phyloP scores from a whole-genome alignment of 2,888 invertebrate species.

The Leucophenga maculata region DNA sequence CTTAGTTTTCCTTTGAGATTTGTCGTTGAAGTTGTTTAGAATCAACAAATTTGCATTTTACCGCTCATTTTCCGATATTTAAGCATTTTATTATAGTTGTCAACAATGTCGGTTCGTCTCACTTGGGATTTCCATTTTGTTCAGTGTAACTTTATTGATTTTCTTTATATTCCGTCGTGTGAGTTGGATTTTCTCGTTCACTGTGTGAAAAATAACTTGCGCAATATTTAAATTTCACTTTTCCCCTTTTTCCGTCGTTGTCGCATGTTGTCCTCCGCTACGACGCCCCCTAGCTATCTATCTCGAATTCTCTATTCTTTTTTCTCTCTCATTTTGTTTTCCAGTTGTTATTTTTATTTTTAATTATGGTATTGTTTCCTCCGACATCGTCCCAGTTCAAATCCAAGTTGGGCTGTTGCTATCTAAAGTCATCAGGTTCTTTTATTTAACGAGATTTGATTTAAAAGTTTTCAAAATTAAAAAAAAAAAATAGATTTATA shows the following conservation, averaged over 20 bases:
- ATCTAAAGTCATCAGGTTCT: too few species aligned
- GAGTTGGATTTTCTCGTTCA: background rate
- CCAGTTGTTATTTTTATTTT: background rate
- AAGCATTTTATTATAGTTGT: too few species aligned
- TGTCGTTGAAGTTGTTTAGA: too few species aligned
- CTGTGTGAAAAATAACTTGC: background rate
- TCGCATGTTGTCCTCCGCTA: background rate
- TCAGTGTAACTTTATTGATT: background rate
- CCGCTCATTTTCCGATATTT: too few species aligned
- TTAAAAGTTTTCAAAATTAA: too few species aligned
- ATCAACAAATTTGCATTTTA: too few species aligned
- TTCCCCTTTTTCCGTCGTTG: background rate
- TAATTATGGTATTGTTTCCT: background rate
- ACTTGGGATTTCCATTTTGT: too few species aligned
- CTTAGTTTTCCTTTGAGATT: too few species aligned
- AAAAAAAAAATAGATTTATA: too few species aligned
- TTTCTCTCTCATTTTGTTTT: background rate
- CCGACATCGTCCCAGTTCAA: background rate
- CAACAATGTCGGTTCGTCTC: too few species aligned
- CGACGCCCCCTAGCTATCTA: background rate
- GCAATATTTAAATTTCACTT: slow-evolving; percentile 6
- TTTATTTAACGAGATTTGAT: too few species aligned
- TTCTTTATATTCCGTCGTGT: background rate
- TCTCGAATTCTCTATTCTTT: too few species aligned
- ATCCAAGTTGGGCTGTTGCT: background rate